Percentiles rank a stretch among this genome's conserved stretches.
Conservation (phyloP, 2,797 vertebrate species). For the Coregonus sp. region DNA sequence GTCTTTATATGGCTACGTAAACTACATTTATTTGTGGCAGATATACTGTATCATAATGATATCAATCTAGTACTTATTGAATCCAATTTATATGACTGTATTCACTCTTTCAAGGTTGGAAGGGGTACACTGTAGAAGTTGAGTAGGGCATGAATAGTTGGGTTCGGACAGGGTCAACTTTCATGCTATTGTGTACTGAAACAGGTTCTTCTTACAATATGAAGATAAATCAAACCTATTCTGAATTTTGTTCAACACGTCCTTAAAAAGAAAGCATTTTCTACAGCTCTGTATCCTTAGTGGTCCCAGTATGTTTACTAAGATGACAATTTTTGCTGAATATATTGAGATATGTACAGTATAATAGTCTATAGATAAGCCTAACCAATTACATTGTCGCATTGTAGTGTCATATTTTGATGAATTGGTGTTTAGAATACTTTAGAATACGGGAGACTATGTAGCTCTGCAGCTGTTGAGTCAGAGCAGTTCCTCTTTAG, state of each 20-base stretch:
- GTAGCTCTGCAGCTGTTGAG: constrained; percentile 6
- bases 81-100: neutral
- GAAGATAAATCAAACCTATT: too few species aligned
- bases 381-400: neutral
- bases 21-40: too few species aligned
- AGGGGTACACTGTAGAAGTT: neutral
- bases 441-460: too few species aligned
- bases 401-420: neutral
- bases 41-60: too few species aligned
- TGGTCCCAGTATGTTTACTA: neutral
- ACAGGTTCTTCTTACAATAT: too few species aligned
- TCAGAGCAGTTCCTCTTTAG: neutral
- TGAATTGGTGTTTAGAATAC: neutral
- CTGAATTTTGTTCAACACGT: too few species aligned
- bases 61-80: neutral
- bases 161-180: too few species aligned
- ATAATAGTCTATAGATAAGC: neutral
- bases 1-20: too few species aligned
- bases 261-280: neutral
- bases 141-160: neutral
- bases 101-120: neutral
- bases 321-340: neutral
- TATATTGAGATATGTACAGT: neutral
- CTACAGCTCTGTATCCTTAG: neutral
- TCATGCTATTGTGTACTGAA: too few species aligned